A percentile compares a stretch with the other conserved stretches of the same genome.
phyloP scores from a whole-genome alignment of 1,140 invertebrate species.

The Batillaria attramentaria region DNA sequence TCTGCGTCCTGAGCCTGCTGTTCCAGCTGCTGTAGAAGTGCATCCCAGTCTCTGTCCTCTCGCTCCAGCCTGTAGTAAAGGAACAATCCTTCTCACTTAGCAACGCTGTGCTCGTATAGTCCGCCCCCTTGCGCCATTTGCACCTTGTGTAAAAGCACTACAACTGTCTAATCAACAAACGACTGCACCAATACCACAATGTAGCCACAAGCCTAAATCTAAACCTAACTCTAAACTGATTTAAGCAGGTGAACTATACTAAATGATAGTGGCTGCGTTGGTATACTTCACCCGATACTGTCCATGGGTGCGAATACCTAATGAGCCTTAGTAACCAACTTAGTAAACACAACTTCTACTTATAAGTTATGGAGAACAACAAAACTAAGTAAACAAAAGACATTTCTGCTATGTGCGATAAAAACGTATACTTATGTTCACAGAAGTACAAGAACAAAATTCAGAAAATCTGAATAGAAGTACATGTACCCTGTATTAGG shows the following conservation, averaged over 20 bases:
- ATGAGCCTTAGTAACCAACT: too few relatives aligned
- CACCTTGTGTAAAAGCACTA: too few relatives aligned
- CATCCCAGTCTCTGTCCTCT: conserved; percentile 15
- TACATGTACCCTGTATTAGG: not conserved
- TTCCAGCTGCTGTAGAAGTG: not conserved
- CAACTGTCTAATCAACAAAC: not conserved
- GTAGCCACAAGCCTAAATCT: not conserved
- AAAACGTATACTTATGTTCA: not conserved
- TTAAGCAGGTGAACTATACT: not conserved
- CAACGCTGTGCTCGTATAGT: too few relatives aligned
- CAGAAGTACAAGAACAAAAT: not conserved
- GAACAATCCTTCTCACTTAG: not conserved
- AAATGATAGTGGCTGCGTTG: too few relatives aligned
- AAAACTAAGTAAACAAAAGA: not conserved
- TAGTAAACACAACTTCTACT: too few relatives aligned
- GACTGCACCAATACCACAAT: not conserved
- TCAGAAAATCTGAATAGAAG: not conserved
- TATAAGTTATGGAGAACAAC: not conserved
- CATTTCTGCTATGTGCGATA: not conserved
- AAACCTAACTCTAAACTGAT: not conserved
- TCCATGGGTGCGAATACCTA: not conserved
- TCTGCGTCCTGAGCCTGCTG: conserved; percentile 4
- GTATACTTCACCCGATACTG: not conserved
- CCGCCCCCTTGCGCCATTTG: too few relatives aligned
- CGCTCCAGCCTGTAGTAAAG: conserved; percentile 4